Base-by-base conservation (phyloP, 2,888 invertebrate species). In the Nebria salina region DNA sequence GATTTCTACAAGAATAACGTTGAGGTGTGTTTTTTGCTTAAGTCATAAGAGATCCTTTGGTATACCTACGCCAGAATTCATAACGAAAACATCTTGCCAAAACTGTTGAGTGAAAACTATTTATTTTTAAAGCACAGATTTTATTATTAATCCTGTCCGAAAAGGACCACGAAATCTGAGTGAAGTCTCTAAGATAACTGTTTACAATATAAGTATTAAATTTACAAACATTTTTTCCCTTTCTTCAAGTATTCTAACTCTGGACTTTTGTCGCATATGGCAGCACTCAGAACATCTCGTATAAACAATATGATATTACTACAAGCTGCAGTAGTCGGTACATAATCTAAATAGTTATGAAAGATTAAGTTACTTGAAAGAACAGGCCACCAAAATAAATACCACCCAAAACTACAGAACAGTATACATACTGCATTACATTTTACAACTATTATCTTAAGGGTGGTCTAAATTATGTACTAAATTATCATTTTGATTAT, bases 161-260 rank as follows among this genome's bases (percentile, higher is more conserved):
- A 70, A 11, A 20, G 11, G 25, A 11, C 13, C 70, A 25, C 70
- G 70, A 70, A 70, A 70, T 70, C 15, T 70, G 70, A 70, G 70
- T 70, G 8, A 25, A 15, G 66, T 66, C 15, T 13, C n/a, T 11
- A 66, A 70, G 6, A 11, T 11, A 70, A 34, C 34, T 80, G 80
- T 80, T 80, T 80, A 80, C 72, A 80, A 80, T 80, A 80, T 68
- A 34, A 34, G 75, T 80, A 80, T 80, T 75, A 75, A 80, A 80
- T 80, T 75, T 80, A 80, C 75, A 80, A 80, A 80, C 80, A 80
- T 70, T 80, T 80, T 80, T 80, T 80, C 75, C 66, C 64, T 34
- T 54, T 8, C 41, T 75, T 80, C 80, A 80, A 80, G 80, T 80
- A 75, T 75, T 75, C 75, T 70, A 43, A 72, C 20, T 11, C 26